Evolutionary conservation across 2,888 invertebrate species (phyloP), one percentile per base, ranked within the genome.

Genomic region (Napeogenes inachia): DNA sequence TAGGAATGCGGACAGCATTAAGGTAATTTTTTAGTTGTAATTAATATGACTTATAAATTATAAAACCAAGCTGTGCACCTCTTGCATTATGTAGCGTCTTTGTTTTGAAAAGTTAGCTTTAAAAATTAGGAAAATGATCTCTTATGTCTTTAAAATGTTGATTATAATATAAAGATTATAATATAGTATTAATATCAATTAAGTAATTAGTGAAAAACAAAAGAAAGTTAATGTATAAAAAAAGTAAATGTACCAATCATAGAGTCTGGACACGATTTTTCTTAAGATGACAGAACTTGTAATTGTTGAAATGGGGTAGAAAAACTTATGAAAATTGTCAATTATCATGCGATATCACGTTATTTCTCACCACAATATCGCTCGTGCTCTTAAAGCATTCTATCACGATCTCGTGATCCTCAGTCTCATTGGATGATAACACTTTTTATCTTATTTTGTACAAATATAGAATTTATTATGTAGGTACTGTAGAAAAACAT

Each of bases 1-100:
- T 73, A 69, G 73, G 72, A 77, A 78, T 78, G 78, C 74, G 69
- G 71, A 70, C 66, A 68, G 70, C 70, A 67, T 71, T 72, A 76
- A 87, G 87, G 87, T 88, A 82, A 82, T 77, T 77, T 67, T 69
- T 56, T 57, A 65, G 33, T 38, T 59, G 8, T 54, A 4, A 60
- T 60, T 60, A 54, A 53, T 38, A 33, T 57, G 47, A 38, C 35
- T 2, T 35, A 33, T n/a, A 38, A 56, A 30, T 38, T 56, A n/a
- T 56, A 45, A 54, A 45, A 56, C 56, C 47, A 56, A 60, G 50
- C 38, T 60, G 56, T 60, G 6, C 35, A 35, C 3, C 42, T 42
- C 10, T 42, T 10, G 42, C 10, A 6, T 42, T 42, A 12, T 42
- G 50, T 38, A 45, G 32, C 33, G 13, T 53, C 53, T 54, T 42